Conservation (phyloP, 2,888 invertebrate species). For the Ceraclea dissimilis region DNA sequence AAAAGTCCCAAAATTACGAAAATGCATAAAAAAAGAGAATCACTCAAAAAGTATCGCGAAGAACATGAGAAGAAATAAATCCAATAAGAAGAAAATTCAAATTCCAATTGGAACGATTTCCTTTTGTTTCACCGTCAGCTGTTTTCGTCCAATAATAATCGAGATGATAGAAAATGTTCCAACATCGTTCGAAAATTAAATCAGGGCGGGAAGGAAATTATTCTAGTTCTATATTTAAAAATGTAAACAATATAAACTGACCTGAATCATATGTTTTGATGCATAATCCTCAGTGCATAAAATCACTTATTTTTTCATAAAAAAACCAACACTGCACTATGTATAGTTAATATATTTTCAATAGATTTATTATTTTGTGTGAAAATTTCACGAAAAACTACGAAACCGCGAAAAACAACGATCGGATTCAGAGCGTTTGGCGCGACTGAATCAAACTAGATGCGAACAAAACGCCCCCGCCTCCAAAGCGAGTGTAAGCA, state of each 20-base stretch:
- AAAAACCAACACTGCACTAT: constrained; percentile 5
- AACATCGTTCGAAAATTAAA: no score
- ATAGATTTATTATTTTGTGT: not conserved
- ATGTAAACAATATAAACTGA: constrained; percentile 12
- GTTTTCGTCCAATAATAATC: no score
- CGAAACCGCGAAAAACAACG: constrained; percentile 17
- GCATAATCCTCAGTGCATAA: constrained; percentile 17
- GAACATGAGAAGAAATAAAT: no score
- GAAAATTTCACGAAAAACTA: constrained; percentile 16
- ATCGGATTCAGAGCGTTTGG: constrained; percentile 16
- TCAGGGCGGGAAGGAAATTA: not conserved
- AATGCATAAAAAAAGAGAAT: no score
- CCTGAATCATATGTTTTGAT: constrained; percentile 23
- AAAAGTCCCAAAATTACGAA: no score
- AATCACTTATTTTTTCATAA: constrained; percentile 5
- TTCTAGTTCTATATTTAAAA: not conserved
- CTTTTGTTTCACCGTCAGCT: no score
- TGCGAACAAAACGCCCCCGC: constrained; percentile 16
- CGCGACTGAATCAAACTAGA: constrained; percentile 14
- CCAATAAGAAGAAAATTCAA: no score
- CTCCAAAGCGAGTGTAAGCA: constrained; percentile 10
- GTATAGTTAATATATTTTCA: not conserved
- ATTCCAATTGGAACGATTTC: no score
- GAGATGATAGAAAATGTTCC: no score
- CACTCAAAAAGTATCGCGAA: no score